Evolutionary conservation across 2,888 invertebrate species (phyloP), one percentile per base, ranked within the genome.

Genomic region (Plutella xylostella): DNA sequence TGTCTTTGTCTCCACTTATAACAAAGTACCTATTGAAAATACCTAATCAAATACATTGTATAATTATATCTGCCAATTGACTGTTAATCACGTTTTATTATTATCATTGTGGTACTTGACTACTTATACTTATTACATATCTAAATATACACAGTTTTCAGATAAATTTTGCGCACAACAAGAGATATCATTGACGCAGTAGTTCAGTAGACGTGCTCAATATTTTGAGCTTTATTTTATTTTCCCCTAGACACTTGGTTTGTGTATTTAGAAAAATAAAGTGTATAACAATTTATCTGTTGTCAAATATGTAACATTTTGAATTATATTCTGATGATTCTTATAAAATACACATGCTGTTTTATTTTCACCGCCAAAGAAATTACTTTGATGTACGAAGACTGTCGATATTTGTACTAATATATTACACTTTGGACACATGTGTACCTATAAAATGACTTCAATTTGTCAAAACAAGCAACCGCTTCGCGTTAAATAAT

Each of bases 311-410:
- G 73, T 79, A 71, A 69, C 60, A 64, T 80, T 80, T 79, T 69
- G 70, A 76, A 77, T 76, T 78, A 75, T 78, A 80, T 79, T 80
- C 74, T 75, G 76, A 82, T 78, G 79, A 78, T 79, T 77, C 64
- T 68, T 68, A 68, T 49, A 51, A 51, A 47, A 49, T 45, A 50
- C 41, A 19, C 37, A 41, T 50, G 43, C 43, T 54, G 65, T 72
- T 72, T 74, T 54, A 68, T 65, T 70, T 18, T 21, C 39, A 35
- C 17, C 17, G 12, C n/a, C 17, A n/a, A n/a, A n/a, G n/a, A n/a
- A n/a, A n/a, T n/a, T n/a, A n/a, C n/a, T n/a, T n/a, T n/a, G n/a
- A n/a, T n/a, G n/a, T n/a, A n/a, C n/a, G n/a, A n/a, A n/a, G n/a
- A n/a, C n/a, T n/a, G n/a, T n/a, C n/a, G n/a, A n/a, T n/a, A n/a